phyloP scores from a whole-genome alignment of 2,888 invertebrate species.

The Eumacrocentrus americanus region DNA sequence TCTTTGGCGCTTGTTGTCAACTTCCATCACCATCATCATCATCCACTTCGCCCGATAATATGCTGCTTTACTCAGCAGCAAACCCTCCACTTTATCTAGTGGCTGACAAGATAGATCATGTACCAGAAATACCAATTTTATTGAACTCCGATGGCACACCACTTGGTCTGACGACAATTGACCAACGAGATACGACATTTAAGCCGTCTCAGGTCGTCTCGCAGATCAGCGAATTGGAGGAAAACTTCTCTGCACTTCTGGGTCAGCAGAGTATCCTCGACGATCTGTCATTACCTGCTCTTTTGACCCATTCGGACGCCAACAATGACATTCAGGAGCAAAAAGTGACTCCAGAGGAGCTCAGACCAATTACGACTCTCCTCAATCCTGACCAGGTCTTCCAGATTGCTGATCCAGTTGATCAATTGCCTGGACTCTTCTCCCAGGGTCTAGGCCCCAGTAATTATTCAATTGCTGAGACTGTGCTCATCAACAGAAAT shows the following conservation, averaged over 20 bases:
- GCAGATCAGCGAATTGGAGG: constrained; percentile 38
- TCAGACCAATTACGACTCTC: constrained; percentile 52
- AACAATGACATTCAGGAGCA: constrained; percentile 47
- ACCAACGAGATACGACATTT: constrained; percentile 19
- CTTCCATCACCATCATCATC: constrained; percentile 64
- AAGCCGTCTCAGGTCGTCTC: constrained; percentile 27
- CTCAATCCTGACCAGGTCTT: constrained; percentile 56
- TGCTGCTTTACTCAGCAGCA: constrained; percentile 42
- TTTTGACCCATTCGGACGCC: constrained; percentile 49
- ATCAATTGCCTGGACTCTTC: constrained; percentile 56
- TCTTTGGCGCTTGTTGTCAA: constrained; percentile 91
- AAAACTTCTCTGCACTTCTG: constrained; percentile 47
- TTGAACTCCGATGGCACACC: constrained; percentile 56
- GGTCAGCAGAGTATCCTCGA: constrained; percentile 53
- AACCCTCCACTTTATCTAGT: constrained; percentile 36
- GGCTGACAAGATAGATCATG: constrained; percentile 52
- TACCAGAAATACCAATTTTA: constrained; percentile 56
- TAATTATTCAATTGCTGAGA: constrained; percentile 55
- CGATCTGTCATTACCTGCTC: constrained; percentile 49
- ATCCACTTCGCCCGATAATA: constrained; percentile 37
- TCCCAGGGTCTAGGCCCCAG: constrained; percentile 52
- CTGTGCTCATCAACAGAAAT: constrained; percentile 61
- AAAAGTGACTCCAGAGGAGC: constrained; percentile 28
- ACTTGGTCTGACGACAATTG: constrained; percentile 36
- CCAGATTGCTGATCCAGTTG: constrained; percentile 58